These are phyloP conservation scores for Pandemis heparana DNA, from an alignment of 2,888 invertebrate genomes.

Conservation along the genomic window DNA sequence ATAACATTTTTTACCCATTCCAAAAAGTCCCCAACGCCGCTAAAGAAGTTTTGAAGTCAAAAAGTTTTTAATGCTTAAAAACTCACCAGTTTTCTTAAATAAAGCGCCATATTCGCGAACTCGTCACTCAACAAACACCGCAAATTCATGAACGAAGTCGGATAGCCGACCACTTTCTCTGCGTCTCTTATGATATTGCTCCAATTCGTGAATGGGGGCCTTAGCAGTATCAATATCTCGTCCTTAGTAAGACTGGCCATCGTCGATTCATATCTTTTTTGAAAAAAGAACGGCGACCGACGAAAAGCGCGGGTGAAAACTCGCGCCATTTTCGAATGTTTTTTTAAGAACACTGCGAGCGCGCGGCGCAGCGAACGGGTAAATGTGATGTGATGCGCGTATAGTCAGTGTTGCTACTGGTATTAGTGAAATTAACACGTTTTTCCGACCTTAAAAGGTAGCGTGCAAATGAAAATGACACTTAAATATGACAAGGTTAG, in stretches of 20 bases:
- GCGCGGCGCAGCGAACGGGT: constrained; percentile 44
- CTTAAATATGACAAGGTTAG: constrained; percentile 34
- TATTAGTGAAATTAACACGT: constrained; percentile 28
- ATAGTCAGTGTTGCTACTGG: constrained; percentile 44
- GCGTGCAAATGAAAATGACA: constrained; percentile 22
- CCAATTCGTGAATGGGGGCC: constrained; percentile 81
- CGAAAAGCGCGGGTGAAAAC: constrained; percentile 70
- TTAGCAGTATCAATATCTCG: constrained; percentile 73
- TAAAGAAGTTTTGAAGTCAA: too few species aligned
- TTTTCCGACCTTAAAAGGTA: constrained; percentile 31
- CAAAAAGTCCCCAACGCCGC: too few species aligned
- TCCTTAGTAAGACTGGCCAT: constrained; percentile 80
- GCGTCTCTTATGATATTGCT: constrained; percentile 79
- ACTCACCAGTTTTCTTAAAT: constrained; percentile 82
- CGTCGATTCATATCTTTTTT: constrained; percentile 78
- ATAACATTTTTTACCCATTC: too few species aligned
- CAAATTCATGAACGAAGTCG: constrained; percentile 86
- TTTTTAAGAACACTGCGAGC: constrained; percentile 40
- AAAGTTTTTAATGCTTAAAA: constrained; percentile 12
- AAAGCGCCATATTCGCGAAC: constrained; percentile 85
- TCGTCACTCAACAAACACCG: constrained; percentile 87
- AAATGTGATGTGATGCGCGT: constrained; percentile 46
- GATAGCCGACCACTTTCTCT: constrained; percentile 84
- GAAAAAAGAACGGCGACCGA: constrained; percentile 72
- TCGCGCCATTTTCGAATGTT: constrained; percentile 63